Percentiles rank a stretch among this genome's conserved stretches.
phyloP scores from a whole-genome alignment of 2,113 vertebrate species.

The Seriola aureovittata region DNA sequence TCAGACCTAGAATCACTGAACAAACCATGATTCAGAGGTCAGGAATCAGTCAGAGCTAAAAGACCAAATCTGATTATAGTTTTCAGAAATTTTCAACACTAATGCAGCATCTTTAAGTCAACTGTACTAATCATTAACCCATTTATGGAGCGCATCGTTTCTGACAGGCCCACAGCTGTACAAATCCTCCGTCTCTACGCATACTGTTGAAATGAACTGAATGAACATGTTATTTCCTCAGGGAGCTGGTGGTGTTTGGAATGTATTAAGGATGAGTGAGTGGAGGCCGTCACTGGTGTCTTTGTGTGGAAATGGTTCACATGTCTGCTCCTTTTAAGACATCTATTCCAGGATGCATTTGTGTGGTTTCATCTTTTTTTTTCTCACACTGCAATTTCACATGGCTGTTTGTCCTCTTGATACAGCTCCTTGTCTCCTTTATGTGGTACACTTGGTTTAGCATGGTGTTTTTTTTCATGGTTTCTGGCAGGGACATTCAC shows the following conservation, averaged over 20 bases:
- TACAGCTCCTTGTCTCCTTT: slow-evolving; percentile 31
- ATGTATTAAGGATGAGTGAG: slow-evolving; percentile 44
- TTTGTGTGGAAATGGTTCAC: slow-evolving; percentile 43
- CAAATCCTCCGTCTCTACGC: slow-evolving; percentile 10
- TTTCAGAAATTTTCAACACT: neutral
- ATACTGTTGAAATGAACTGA: slow-evolving; percentile 13
- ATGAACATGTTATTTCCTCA: slow-evolving; percentile 47
- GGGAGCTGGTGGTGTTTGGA: slow-evolving; percentile 31
- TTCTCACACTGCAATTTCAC: slow-evolving; percentile 6
- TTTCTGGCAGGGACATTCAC: slow-evolving; percentile 36
- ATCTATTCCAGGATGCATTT: slow-evolving; percentile 42
- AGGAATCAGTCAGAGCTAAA: neutral
- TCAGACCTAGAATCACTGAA: neutral
- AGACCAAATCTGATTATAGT: neutral
- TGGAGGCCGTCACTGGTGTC: slow-evolving; percentile 19
- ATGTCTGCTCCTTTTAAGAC: slow-evolving; percentile 39
- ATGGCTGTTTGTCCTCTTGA: slow-evolving; percentile 34
- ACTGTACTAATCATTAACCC: neutral
- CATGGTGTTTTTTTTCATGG: slow-evolving; percentile 19
- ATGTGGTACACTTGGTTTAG: slow-evolving; percentile 45
- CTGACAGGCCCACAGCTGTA: slow-evolving; percentile 15
- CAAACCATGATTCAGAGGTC: neutral
- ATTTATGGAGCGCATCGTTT: slow-evolving; percentile 7
- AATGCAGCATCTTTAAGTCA: neutral
- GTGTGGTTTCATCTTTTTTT: slow-evolving; percentile 30